Evolutionary conservation across 2,113 vertebrate genomes (phyloP).

Genomic region (Xiphophorus maculatus): DNA sequence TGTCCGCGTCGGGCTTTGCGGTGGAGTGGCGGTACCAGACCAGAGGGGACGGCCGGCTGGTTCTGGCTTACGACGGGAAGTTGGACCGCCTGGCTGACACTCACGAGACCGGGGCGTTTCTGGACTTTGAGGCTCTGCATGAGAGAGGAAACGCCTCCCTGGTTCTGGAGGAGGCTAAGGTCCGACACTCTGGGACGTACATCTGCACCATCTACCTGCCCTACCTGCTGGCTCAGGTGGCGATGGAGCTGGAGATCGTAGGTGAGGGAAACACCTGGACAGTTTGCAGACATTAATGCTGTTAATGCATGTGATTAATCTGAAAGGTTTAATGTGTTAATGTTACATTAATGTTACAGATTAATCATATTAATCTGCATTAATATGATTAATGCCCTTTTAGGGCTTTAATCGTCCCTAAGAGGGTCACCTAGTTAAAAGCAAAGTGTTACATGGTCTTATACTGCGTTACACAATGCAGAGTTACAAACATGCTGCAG

Average conservation of each 20-base stretch:
- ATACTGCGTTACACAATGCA: no score
- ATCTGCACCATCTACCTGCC: conserved; percentile 86
- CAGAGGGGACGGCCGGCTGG: conserved; percentile 80
- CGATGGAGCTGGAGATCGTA: conserved; percentile 80
- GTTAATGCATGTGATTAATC: no score
- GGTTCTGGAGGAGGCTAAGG: conserved; percentile 74
- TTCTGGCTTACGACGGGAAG: conserved; percentile 84
- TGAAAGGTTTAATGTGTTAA: no score
- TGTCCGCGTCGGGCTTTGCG: conserved; percentile 76
- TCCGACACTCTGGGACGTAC: conserved; percentile 84
- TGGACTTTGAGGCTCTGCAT: conserved; percentile 78
- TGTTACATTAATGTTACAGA: no score
- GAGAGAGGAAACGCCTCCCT: conserved; percentile 83
- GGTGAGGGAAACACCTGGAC: conserved; percentile 69
- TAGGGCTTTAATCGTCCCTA: no score
- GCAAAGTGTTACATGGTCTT: no score
- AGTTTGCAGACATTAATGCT: no score
- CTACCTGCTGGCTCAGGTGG: conserved; percentile 84
- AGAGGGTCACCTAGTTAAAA: no score
- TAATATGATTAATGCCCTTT: no score
- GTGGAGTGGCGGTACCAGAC: conserved; percentile 91
- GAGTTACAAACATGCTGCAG: no score
- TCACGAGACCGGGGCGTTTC: conserved; percentile 65
- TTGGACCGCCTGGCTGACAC: conserved; percentile 64
- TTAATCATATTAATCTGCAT: no score